These are phyloP conservation scores for Tenebrosternarchus preto DNA, from an alignment of 2,113 vertebrate genomes.

Conservation along the genomic window DNA sequence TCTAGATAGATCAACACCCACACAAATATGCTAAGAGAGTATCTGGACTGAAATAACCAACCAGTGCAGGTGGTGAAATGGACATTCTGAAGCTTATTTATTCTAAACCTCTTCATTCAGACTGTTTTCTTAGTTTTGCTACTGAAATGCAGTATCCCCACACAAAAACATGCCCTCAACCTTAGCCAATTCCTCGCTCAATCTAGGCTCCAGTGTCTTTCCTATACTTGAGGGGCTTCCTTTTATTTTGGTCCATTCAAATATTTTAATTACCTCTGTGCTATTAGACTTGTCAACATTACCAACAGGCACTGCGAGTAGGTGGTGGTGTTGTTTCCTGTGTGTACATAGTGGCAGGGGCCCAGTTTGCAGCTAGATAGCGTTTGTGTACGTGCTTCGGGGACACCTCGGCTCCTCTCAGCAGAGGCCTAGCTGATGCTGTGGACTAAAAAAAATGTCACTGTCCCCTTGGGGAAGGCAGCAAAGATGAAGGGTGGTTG, in stretches of 20 bases:
- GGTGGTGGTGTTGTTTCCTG: not conserved
- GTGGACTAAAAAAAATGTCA: constrained; percentile 11
- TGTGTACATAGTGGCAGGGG: not conserved
- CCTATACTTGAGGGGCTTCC: not conserved
- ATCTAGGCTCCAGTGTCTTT: not conserved
- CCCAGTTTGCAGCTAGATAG: not conserved
- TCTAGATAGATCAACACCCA: too few relatives aligned
- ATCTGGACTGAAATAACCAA: constrained; percentile 5
- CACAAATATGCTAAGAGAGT: constrained; percentile 5
- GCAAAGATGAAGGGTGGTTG: not conserved
- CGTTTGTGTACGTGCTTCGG: not conserved
- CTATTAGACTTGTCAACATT: constrained; percentile 13
- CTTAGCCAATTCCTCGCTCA: not conserved
- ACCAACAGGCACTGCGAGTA: not conserved
- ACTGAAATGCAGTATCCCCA: not conserved
- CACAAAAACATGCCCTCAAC: not conserved
- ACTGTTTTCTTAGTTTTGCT: not conserved
- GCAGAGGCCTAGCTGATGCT: not conserved
- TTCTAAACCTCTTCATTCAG: not conserved
- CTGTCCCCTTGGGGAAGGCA: not conserved
- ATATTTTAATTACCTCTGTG: not conserved
- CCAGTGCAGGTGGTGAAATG: not conserved
- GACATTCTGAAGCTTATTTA: not conserved
- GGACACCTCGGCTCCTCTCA: constrained; percentile 1
- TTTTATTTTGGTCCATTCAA: not conserved